Percentiles rank a stretch among this genome's conserved stretches.
phyloP scores from a whole-genome alignment of 2,797 vertebrate genomes.

The Miichthys miiuy region DNA sequence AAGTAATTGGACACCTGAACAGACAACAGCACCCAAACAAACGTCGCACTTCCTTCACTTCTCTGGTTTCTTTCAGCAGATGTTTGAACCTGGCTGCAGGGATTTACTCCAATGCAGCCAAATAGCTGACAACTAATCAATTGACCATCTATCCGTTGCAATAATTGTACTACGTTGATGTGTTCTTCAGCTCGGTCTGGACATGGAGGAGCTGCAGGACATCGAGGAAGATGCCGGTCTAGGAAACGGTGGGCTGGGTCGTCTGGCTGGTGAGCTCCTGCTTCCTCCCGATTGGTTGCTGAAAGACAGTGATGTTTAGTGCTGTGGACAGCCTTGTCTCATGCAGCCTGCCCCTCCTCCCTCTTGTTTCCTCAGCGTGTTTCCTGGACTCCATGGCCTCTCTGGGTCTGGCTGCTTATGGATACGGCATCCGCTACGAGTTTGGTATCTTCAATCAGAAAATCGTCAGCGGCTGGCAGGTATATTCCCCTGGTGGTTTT shows the following conservation, averaged over 20 bases:
- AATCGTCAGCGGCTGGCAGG: slow-evolving; percentile 90
- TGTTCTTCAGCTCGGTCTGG: slow-evolving; percentile 87
- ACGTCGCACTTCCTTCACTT: neutral
- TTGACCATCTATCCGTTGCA: too few species aligned
- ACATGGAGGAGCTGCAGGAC: slow-evolving; percentile 95
- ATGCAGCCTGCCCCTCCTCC: neutral
- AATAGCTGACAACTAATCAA: too few species aligned
- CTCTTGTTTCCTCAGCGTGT: slow-evolving; percentile 70
- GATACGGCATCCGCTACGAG: slow-evolving; percentile 94
- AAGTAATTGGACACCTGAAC: neutral
- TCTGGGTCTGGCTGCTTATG: slow-evolving; percentile 91
- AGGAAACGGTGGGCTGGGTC: slow-evolving; percentile 93
- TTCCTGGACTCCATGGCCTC: slow-evolving; percentile 93
- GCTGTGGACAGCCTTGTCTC: neutral
- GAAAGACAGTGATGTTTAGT: slow-evolving; percentile 21
- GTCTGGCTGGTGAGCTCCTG: slow-evolving; percentile 87
- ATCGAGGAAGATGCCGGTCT: slow-evolving; percentile 93
- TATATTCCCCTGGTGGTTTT: slow-evolving; percentile 39
- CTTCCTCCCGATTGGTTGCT: slow-evolving; percentile 13
- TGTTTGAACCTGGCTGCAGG: neutral
- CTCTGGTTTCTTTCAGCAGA: neutral
- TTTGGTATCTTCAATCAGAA: slow-evolving; percentile 96
- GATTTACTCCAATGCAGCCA: too few species aligned
- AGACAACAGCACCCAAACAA: neutral
- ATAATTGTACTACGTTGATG: neutral